Conservation (phyloP, 2,888 invertebrate species). For the Pristionchus maxplancki region DNA sequence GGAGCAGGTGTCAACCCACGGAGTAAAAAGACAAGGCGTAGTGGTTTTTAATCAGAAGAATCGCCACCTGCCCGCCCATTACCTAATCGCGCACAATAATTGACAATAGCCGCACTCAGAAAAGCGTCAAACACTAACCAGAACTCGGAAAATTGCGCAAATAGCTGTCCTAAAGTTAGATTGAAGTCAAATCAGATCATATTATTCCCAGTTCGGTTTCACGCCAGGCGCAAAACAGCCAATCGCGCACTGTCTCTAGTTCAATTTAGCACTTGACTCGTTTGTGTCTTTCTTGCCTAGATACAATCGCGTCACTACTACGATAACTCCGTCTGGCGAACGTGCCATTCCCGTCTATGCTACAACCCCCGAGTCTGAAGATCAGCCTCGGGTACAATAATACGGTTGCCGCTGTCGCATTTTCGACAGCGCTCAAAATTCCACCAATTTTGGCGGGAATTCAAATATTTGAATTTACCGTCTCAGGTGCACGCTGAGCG, state of each 20-base stretch:
- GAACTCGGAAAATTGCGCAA: too few relatives aligned
- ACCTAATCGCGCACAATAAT: not conserved
- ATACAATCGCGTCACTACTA: not conserved
- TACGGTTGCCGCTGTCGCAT: not conserved
- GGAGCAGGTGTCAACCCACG: too few relatives aligned
- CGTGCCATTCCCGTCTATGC: not conserved
- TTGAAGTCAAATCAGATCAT: too few relatives aligned
- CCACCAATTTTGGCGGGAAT: not conserved
- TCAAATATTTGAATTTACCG: not conserved
- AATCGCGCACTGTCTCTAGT: too few relatives aligned
- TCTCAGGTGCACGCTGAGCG: conserved; percentile 23
- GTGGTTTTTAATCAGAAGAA: too few relatives aligned
- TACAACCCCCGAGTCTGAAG: not conserved
- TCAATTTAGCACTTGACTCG: not conserved
- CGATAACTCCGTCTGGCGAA: not conserved
- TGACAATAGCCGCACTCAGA: too few relatives aligned
- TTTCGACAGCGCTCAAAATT: not conserved
- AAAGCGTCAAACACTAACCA: not conserved
- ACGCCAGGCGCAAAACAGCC: not conserved
- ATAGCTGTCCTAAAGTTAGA: too few relatives aligned
- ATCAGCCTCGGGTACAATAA: not conserved
- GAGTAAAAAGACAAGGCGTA: too few relatives aligned
- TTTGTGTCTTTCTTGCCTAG: not conserved
- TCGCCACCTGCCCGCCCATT: not conserved
- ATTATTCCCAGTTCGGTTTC: too few relatives aligned